Conservation (phyloP, 2,888 invertebrate genomes). For the Andrena trimmerana region DNA sequence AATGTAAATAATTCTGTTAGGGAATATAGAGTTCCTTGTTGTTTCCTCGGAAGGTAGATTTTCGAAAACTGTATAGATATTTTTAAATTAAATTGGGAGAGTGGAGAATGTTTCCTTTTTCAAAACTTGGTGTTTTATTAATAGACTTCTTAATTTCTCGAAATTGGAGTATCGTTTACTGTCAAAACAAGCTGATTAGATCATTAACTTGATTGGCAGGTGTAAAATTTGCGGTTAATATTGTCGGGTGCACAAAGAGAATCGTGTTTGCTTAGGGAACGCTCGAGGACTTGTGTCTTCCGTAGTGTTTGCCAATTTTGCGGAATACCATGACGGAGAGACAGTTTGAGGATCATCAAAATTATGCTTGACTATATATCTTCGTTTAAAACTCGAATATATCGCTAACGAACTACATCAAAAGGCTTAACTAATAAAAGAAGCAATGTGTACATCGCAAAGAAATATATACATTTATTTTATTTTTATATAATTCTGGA, state of each 20-base stretch:
- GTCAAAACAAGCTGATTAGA: neutral
- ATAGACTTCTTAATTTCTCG: neutral
- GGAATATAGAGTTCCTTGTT: neutral
- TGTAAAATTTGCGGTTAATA: conserved; percentile 31
- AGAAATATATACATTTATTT: conserved; percentile 17
- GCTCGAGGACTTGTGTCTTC: conserved; percentile 27
- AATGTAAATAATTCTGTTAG: neutral
- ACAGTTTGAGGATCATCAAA: conserved; percentile 28
- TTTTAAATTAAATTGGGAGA: neutral
- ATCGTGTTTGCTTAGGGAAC: conserved; percentile 42
- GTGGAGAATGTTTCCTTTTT: neutral
- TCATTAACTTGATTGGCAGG: conserved; percentile 35
- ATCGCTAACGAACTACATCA: conserved; percentile 2
- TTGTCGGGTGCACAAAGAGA: conserved; percentile 27
- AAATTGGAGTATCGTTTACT: conserved; percentile 27
- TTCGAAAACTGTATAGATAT: neutral
- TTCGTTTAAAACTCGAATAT: conserved; percentile 16
- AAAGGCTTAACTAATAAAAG: neutral
- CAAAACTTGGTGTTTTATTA: neutral
- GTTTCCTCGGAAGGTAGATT: neutral
- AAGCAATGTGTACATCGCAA: neutral
- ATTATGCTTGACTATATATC: conserved; percentile 14
- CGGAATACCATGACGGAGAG: conserved; percentile 38
- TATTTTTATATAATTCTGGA: conserved; percentile 21
- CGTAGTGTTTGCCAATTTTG: conserved; percentile 54